Base-by-base conservation (phyloP, 1,140 invertebrate genomes). In the Achroia grisella region DNA sequence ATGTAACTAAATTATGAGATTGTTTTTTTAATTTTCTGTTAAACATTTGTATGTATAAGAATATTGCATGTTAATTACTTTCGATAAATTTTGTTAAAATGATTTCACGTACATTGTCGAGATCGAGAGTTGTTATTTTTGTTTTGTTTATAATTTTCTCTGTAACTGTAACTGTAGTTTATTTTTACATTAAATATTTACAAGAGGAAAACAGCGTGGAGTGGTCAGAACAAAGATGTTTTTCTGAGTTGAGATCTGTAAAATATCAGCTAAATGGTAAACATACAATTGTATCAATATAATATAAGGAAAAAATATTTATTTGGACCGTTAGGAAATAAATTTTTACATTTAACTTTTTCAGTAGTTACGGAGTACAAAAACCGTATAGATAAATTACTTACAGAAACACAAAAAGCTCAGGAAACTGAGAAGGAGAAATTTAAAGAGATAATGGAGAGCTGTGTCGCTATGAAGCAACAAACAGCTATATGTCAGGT, bases 361-460 rank as follows among this genome's bases (percentile, higher is more conserved):
- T 45, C 34, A 82, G 78, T 74, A 31, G 72, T 82, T 4, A 82
- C 75, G 0, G 75, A 79, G 44, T 82, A 82, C 34, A 82, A 79
- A 48, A 65, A 76, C 46, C 60, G 61, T 8, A 70, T 79, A 32
- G 75, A 79, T 23, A 76, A 74, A 50, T 50, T 78, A 5, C 39
- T 82, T 27, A 73, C 68, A 35, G 75, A 79, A 37, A 72, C 63
- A 5, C 70, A 79, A 36, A 68, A 67, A 40, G 52, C 61, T 11
- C 62, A 67, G 32, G 69, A 72, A 15, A 10, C 46, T 15, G 73
- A 82, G 35, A 76, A 76, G 27, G 67, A 70, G 14, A 62, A 46
- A 6, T 78, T 68, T 44, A 78, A 71, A 48, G 78, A 79, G 35
- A 62, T 80, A 11, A 78, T 82, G 70, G 78, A 82, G 10, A 82